These are phyloP conservation scores for Hoplias malabaricus DNA, from an alignment of 2,113 vertebrate species.

Conservation along the genomic window DNA sequence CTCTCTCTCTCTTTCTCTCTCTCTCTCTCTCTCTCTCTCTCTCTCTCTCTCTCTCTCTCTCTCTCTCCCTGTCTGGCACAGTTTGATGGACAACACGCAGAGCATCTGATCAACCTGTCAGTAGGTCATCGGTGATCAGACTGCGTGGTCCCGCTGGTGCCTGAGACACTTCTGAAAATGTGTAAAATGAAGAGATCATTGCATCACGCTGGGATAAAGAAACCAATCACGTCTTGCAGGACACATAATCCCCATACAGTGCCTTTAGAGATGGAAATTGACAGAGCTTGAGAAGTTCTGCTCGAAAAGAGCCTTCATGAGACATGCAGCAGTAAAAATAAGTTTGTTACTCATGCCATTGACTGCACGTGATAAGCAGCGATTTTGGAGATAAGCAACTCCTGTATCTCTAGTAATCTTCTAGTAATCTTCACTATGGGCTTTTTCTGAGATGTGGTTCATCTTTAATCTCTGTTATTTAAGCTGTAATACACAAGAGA, in stretches of 20 bases:
- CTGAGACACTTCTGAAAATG: background rate
- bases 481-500: no score
- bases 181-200: conserved; percentile 12
- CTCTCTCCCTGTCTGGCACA: conserved; percentile 9
- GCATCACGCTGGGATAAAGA: conserved; percentile 19
- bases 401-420: background rate
- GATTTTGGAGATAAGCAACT: background rate
- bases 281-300: conserved; percentile 15
- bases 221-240: conserved; percentile 4
- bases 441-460: background rate
- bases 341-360: background rate
- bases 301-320: background rate
- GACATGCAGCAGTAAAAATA: conserved; percentile 12
- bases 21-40: no score
- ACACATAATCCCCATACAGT: conserved; percentile 17
- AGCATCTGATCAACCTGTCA: conserved; percentile 17
- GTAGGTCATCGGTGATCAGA: conserved; percentile 1
- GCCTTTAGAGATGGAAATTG: conserved; percentile 25
- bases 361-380: background rate
- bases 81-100: conserved; percentile 9
- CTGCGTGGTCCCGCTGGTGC: background rate
- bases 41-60: no score
- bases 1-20: background rate
- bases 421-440: background rate
- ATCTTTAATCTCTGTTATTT: no score